phyloP scores from a whole-genome alignment of 2,888 invertebrate genomes.

The Dasypolia templi region DNA sequence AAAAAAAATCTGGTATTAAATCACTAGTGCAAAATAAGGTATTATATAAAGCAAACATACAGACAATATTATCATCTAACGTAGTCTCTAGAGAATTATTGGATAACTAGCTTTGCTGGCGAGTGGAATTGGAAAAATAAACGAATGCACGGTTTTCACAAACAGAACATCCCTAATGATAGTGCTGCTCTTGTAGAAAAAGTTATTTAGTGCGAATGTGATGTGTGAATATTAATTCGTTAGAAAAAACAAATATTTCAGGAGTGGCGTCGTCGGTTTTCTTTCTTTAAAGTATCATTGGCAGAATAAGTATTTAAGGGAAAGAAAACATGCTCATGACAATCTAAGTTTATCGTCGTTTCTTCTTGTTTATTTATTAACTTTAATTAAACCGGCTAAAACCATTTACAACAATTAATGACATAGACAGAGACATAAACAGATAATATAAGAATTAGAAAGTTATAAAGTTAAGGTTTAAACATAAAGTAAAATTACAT shows the following conservation, averaged over 20 bases:
- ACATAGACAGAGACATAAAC: background rate
- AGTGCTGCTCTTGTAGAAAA: conserved; percentile 24
- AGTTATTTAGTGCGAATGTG: conserved; percentile 8
- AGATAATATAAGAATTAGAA: background rate
- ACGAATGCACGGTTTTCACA: conserved; percentile 27
- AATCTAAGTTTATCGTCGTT: background rate
- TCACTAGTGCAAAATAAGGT: conserved; percentile 4
- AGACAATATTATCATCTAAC: conserved; percentile 45
- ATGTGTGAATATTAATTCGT: background rate
- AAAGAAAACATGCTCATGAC: background rate
- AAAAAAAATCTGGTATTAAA: background rate
- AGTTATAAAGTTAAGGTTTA: background rate
- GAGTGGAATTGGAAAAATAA: conserved; percentile 49
- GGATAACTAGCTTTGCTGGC: conserved; percentile 49
- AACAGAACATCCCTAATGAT: conserved; percentile 38
- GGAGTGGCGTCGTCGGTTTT: background rate
- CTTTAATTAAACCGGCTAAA: background rate
- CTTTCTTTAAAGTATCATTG: background rate
- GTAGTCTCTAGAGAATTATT: conserved; percentile 40
- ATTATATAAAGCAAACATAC: conserved; percentile 22
- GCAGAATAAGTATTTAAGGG: background rate
- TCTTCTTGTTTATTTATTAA: background rate
- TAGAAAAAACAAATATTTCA: background rate
- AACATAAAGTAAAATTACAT: background rate
- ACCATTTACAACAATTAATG: background rate